Evolutionary conservation across 2,888 invertebrate genomes (phyloP), one percentile per base, ranked within the genome.

Genomic region (Mechanitis mazaeus): DNA sequence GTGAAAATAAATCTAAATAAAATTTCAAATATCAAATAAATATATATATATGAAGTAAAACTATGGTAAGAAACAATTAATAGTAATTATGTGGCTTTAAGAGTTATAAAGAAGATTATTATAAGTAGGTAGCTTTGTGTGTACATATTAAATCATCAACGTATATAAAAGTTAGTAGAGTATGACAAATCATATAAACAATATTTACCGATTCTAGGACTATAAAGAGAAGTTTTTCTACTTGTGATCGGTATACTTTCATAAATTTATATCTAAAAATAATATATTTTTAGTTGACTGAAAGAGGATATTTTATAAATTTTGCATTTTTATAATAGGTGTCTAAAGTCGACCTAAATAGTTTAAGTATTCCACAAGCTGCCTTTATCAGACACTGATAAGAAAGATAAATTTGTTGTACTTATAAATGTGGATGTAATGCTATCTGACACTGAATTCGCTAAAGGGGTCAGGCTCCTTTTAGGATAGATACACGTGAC

Each of bases 341-440:
- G 77, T 69, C 74, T 75, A 64, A 53, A 69, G 71, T 69, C 87
- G 87, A 86, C 89, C 89, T 81, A 85, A 87, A 85, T 42, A 42
- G 9, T 87, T 81, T 75, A 73, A 71, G 77, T 77, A 77, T 77
- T 70, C 78, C 74, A 76, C 75, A 75, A 76, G 75, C 76, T 77
- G 73, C 77, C 75, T 81, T 86, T 88, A 88, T 88, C 88, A 81
- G 75, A 68, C 35, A 35, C 72, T 76, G 88, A 87, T 89, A 89
- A 85, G 76, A 75, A 77, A 84, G 89, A 89, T 89, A 87, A 88
- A 86, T 80, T 71, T 83, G 83, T 81, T 83, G 73, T 75, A 56
- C 60, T 61, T 64, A 71, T 70, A 71, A 72, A 72, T 74, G 73
- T 74, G 76, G 72, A 72, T 76, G 72, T 71, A 74, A 42, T 71